Base-by-base conservation (phyloP, 2,797 vertebrate genomes). In the Chromobotia macracanthus region DNA sequence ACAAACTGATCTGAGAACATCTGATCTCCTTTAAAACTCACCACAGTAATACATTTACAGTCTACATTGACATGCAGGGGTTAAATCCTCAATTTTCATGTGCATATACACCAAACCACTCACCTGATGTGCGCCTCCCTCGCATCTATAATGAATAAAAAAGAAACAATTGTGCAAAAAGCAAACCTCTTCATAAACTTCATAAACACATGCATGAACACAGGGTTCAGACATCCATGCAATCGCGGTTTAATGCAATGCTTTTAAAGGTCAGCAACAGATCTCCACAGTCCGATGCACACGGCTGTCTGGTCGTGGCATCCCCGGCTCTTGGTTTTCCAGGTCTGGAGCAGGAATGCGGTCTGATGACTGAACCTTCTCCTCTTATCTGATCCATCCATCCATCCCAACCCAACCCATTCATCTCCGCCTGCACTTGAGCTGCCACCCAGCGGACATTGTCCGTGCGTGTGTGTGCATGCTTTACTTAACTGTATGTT, bases 281-380 rank as follows among this genome's bases (percentile, higher is more conserved):
- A 58, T 25, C 19, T 51, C 8, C 31, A 64, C 75, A 56, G 60
- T 51, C 18, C 66, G 15, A 25, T 11, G 31, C 4, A 11, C n/a
- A 38, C 38, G n/a, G 65, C 31, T 13, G 21, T 44, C 50, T 38
- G 10, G 53, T 61, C 77, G 78, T 84, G 31, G 38, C 80, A 80
- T 77, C 69, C 67, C 73, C 12, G 10, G 74, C 18, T 83, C 85
- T 86, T 86, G 85, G 85, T 86, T n/a, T n/a, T n/a, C n/a, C n/a
- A n/a, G n/a, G n/a, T n/a, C n/a, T n/a, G n/a, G 69, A 70, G 44
- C 66, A 58, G 69, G 46, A 67, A 72, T 64, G 5, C 31, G 67
- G 12, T 65, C 73, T 74, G 72, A 70, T 60, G 72, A 44, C 41
- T 51, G 19, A 55, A 77, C 44, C 61, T 69, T 79, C 66, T 50